phyloP scores from a whole-genome alignment of 1,140 invertebrate species.

The Microplitis mediator region DNA sequence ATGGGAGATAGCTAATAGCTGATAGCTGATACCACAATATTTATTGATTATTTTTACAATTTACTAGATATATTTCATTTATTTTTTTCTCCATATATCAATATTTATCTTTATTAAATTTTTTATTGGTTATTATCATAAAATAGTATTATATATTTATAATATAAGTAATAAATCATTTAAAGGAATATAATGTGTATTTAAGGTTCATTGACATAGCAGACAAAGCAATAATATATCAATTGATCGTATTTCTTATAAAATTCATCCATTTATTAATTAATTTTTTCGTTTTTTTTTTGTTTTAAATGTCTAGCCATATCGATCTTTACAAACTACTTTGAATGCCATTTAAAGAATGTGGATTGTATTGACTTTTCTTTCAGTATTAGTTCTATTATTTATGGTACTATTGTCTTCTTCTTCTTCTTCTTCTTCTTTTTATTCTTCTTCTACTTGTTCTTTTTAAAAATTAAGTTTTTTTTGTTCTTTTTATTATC shows the following conservation, averaged over 20 bases:
- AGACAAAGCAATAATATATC: too few relatives aligned
- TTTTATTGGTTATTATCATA: too few relatives aligned
- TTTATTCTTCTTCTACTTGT: neutral
- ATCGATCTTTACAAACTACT: neutral
- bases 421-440: neutral
- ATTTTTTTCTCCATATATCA: too few relatives aligned
- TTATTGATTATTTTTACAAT: too few relatives aligned
- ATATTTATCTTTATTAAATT: too few relatives aligned
- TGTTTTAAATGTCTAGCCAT: neutral
- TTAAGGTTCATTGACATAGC: too few relatives aligned
- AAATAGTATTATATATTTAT: too few relatives aligned
- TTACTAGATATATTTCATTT: too few relatives aligned
- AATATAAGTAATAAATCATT: too few relatives aligned
- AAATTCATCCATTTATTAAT: neutral
- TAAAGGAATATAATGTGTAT: too few relatives aligned
- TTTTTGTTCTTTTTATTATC: neutral
- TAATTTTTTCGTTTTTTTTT: neutral
- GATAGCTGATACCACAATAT: too few relatives aligned
- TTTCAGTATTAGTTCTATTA: neutral
- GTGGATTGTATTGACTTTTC: neutral
- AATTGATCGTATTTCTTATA: neutral
- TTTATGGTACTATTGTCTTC: neutral
- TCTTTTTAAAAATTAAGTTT: neutral
- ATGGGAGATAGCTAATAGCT: too few relatives aligned
- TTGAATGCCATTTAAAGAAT: neutral